Conservation (phyloP, 2,888 invertebrate genomes). For the Melitaea athalia region DNA sequence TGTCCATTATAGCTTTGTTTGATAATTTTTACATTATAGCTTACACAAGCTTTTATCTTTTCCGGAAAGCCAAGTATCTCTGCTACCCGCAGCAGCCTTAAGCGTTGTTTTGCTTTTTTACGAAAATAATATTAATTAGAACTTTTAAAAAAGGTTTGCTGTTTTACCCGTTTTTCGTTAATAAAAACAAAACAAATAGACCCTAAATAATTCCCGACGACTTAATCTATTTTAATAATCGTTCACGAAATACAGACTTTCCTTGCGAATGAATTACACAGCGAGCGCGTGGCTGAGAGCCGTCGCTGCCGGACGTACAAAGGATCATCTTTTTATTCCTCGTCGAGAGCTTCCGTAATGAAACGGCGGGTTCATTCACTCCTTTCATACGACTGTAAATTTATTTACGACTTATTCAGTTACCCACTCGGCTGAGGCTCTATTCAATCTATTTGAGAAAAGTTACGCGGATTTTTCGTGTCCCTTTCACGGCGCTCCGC, state of each 20-base stretch:
- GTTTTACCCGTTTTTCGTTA: too few relatives aligned
- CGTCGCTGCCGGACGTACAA: slow-evolving; percentile 26
- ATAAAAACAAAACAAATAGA: too few relatives aligned
- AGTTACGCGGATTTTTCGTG: slow-evolving; percentile 40
- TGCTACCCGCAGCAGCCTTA: too few relatives aligned
- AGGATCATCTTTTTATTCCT: slow-evolving; percentile 30
- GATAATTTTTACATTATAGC: too few relatives aligned
- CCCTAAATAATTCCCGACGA: not conserved
- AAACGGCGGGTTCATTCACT: slow-evolving; percentile 39
- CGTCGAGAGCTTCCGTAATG: slow-evolving; percentile 34
- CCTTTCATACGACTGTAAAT: slow-evolving; percentile 38
- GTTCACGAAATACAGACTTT: slow-evolving; percentile 1
- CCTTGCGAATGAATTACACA: slow-evolving; percentile 25
- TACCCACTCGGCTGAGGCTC: slow-evolving; percentile 35
- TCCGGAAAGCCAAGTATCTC: too few relatives aligned
- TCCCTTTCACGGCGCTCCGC: slow-evolving; percentile 33
- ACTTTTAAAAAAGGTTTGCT: too few relatives aligned
- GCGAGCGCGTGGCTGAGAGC: slow-evolving; percentile 16
- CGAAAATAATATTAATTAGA: too few relatives aligned
- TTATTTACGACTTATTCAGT: slow-evolving; percentile 44
- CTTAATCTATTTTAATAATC: not conserved
- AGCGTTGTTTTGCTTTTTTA: too few relatives aligned
- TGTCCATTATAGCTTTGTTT: too few relatives aligned
- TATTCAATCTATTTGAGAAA: slow-evolving; percentile 41
- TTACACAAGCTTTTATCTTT: too few relatives aligned